Percentiles rank a stretch among this genome's conserved stretches.
Evolutionary conservation across 2,888 invertebrate species (phyloP).

Genomic region (Holacanthella duospinosa): DNA sequence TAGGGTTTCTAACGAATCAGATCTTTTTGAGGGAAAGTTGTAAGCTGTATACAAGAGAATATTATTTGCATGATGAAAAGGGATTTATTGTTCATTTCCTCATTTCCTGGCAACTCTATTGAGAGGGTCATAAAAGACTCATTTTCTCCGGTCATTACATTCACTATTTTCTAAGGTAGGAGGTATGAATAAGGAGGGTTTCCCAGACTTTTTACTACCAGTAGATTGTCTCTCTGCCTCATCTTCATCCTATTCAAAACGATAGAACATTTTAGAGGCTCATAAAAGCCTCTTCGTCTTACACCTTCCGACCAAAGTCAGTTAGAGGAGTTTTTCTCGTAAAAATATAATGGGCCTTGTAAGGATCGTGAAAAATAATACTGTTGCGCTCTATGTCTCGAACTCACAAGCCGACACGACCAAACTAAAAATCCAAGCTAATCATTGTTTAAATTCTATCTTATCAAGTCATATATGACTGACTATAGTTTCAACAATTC

Average conservation of each 20-base stretch:
- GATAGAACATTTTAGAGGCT: neutral
- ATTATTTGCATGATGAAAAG: conserved; percentile 2
- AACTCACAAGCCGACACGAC: neutral
- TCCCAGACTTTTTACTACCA: neutral
- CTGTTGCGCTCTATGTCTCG: neutral
- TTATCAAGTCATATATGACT: neutral
- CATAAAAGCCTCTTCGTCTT: neutral
- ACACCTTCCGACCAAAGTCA: neutral
- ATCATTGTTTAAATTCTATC: neutral
- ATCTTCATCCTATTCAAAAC: neutral
- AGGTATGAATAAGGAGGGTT: neutral
- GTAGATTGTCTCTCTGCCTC: neutral
- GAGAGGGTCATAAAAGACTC: neutral
- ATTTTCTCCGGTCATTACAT: neutral
- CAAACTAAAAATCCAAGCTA: neutral
- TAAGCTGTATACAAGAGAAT: no score
- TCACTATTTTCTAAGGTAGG: neutral
- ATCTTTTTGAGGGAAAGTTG: no score
- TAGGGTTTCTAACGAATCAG: no score
- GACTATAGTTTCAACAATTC: neutral
- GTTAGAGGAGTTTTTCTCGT: neutral
- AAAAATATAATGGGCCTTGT: conserved; percentile 1
- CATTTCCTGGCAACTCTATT: neutral
- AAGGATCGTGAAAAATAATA: neutral
- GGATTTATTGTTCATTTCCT: neutral